Conservation (phyloP, 1,140 invertebrate species). For the Drosophila micromelanica region DNA sequence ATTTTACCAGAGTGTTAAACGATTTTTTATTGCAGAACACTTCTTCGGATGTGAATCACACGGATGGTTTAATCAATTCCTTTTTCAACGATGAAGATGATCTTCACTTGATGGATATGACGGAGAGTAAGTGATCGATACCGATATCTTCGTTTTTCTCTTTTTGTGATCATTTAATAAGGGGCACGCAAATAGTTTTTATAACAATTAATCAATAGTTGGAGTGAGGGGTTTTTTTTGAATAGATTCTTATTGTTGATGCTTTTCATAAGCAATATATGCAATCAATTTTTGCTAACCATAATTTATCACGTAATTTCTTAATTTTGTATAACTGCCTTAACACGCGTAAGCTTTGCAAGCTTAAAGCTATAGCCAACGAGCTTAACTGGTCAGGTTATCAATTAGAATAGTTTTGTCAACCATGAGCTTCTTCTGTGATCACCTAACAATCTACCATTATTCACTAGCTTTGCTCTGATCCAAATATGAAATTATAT, state of each 20-base stretch:
- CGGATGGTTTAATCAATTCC: constrained; percentile 93
- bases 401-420: too few relatives aligned
- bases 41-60: constrained; percentile 88
- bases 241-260: too few relatives aligned
- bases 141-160: background rate
- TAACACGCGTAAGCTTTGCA: background rate
- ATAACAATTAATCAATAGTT: background rate
- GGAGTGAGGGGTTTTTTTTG: too few relatives aligned
- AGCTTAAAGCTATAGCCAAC: background rate
- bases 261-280: background rate
- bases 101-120: constrained; percentile 95
- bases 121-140: constrained; percentile 89
- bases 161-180: background rate
- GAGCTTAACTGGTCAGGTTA: background rate
- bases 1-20: constrained; percentile 15
- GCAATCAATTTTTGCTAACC: background rate
- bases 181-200: background rate
- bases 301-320: background rate
- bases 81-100: constrained; percentile 95
- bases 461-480: too few relatives aligned
- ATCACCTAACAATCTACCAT: too few relatives aligned
- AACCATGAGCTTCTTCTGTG: background rate
- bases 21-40: constrained; percentile 84
- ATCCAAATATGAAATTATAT: too few relatives aligned
- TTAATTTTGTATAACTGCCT: background rate